Conservation (phyloP, 2,888 invertebrate species). For the Pyrocoelia pectoralis region DNA sequence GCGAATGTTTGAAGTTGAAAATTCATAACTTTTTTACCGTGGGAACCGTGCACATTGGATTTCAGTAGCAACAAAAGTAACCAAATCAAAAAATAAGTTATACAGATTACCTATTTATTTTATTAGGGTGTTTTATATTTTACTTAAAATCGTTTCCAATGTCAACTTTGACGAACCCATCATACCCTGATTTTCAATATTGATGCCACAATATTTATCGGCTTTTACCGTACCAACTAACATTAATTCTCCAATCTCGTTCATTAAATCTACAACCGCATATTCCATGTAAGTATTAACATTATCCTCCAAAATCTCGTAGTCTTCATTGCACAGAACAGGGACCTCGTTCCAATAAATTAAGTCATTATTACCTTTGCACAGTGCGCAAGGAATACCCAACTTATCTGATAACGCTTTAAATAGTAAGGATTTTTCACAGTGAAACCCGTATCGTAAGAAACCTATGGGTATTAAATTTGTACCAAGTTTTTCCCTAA, state of each 20-base stretch:
- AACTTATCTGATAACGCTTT: constrained; percentile 64
- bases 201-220: constrained; percentile 51
- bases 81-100: too few species aligned
- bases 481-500: constrained; percentile 50
- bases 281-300: constrained; percentile 44
- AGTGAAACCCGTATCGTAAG: constrained; percentile 61
- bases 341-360: constrained; percentile 58
- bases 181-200: too few species aligned
- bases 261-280: constrained; percentile 61
- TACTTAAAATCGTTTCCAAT: too few species aligned
- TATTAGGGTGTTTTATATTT: too few species aligned
- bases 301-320: constrained; percentile 12
- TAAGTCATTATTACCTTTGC: constrained; percentile 48
- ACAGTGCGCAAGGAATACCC: constrained; percentile 60
- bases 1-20: too few species aligned
- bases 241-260: constrained; percentile 58
- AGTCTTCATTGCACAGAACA: constrained; percentile 32
- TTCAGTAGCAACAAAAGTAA: too few species aligned
- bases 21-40: too few species aligned
- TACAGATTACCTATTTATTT: too few species aligned
- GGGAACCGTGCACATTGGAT: too few species aligned
- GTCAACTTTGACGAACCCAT: too few species aligned
- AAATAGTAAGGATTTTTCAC: constrained; percentile 64
- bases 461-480: constrained; percentile 63
- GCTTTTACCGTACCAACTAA: constrained; percentile 56